These are phyloP conservation scores for Anhinga rufa DNA, from an alignment of 2,113 vertebrate genomes.

Conservation along the genomic window DNA sequence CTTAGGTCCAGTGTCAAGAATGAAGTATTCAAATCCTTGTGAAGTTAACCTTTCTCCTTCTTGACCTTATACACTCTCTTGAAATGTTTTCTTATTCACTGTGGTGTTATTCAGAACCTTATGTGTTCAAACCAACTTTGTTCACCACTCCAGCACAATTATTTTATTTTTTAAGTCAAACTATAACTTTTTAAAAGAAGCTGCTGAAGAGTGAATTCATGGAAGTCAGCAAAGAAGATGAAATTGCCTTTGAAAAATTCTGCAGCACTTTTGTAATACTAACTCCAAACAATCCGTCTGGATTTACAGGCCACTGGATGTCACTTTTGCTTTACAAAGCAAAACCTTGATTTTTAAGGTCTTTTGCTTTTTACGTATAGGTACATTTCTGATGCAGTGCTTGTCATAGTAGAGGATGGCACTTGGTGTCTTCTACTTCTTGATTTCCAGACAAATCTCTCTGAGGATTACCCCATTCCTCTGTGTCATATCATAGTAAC, in stretches of 20 bases:
- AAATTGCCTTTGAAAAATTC: not conserved
- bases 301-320: conserved; percentile 4
- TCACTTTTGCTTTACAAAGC: conserved; percentile 1
- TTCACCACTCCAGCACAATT: not conserved
- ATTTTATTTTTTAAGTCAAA: not conserved
- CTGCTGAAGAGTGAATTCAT: not conserved
- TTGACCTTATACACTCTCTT: not conserved
- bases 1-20: not conserved
- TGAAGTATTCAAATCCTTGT: not conserved
- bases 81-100: not conserved
- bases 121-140: not conserved
- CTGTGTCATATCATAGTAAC: not conserved
- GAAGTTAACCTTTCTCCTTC: not conserved
- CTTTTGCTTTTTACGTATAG: not conserved
- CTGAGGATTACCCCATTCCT: not conserved
- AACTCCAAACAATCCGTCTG: not conserved
- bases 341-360: not conserved
- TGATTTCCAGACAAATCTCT: not conserved
- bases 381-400: not conserved
- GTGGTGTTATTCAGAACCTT: not conserved
- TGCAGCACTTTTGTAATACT: not conserved
- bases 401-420: not conserved
- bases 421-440: not conserved
- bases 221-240: not conserved
- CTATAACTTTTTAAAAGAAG: not conserved